phyloP scores from a whole-genome alignment of 2,888 invertebrate genomes.

The Noctuana brunneofusca region DNA sequence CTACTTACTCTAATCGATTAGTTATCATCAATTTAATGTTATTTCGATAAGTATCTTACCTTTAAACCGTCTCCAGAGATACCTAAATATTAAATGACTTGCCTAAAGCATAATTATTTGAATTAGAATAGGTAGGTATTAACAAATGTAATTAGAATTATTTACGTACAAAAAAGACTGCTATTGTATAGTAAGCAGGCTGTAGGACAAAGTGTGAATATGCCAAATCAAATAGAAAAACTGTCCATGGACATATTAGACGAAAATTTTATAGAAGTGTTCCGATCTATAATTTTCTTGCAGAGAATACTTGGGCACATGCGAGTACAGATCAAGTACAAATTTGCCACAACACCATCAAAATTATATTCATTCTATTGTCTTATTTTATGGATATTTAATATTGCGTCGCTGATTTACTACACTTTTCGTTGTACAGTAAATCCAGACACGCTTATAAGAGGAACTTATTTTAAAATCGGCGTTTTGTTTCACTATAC shows the following conservation, averaged over 20 bases:
- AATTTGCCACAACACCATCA: constrained; percentile 54
- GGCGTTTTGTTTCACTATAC: constrained; percentile 35
- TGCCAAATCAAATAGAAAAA: constrained; percentile 43
- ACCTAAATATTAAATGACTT: too few species aligned
- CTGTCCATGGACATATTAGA: constrained; percentile 57
- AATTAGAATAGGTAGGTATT: too few species aligned
- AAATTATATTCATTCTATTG: constrained; percentile 49
- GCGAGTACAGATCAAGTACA: constrained; percentile 54
- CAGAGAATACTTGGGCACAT: constrained; percentile 53
- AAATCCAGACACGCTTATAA: constrained; percentile 41
- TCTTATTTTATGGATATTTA: constrained; percentile 47
- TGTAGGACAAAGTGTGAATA: not conserved
- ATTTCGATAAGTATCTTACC: too few species aligned
- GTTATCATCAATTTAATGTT: not conserved
- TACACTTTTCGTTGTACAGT: constrained; percentile 44
- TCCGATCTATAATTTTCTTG: constrained; percentile 50
- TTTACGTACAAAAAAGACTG: too few species aligned
- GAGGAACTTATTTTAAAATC: constrained; percentile 48
- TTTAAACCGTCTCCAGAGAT: too few species aligned
- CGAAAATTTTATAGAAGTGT: constrained; percentile 56
- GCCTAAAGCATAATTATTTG: too few species aligned
- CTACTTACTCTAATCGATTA: not conserved
- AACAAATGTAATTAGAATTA: too few species aligned
- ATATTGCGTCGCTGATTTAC: constrained; percentile 41
- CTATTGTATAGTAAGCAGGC: not conserved